These are phyloP conservation scores for Steatocranus sp. DNA, from an alignment of 2,797 vertebrate genomes.

Conservation along the genomic window DNA sequence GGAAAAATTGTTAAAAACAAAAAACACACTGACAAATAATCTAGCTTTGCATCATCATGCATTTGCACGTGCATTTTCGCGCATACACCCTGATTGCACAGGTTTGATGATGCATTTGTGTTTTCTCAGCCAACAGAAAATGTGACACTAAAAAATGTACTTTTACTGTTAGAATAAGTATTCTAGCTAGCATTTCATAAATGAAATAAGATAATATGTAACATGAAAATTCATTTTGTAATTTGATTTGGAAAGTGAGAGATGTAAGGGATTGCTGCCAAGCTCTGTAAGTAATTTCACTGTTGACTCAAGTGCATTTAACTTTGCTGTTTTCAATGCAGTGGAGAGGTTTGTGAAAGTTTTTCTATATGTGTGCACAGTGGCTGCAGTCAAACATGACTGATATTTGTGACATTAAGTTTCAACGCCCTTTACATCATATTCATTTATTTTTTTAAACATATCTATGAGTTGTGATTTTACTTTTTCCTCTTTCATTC, in stretches of 20 bases:
- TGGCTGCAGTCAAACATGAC: background rate
- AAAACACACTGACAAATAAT: background rate
- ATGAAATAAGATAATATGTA: conserved; percentile 14
- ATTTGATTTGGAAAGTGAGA: conserved; percentile 14
- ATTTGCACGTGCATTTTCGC: background rate
- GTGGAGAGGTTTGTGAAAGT: background rate
- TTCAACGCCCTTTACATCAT: background rate
- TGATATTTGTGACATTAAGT: background rate
- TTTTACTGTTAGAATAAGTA: background rate
- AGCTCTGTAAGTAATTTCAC: conserved; percentile 21
- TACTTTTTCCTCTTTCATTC: background rate
- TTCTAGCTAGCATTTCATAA: conserved; percentile 8
- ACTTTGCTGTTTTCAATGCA: background rate
- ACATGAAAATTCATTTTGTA: background rate
- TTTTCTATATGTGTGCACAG: background rate
- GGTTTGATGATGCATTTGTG: background rate
- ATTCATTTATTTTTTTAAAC: background rate
- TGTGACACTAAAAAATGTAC: background rate
- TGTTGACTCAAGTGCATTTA: background rate
- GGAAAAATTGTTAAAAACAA: background rate
- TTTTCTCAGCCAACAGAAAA: background rate
- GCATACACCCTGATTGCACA: background rate
- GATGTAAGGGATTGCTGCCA: conserved; percentile 17
- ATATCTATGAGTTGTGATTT: background rate
- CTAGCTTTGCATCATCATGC: background rate